Conservation (phyloP, 2,113 vertebrate species). For the Colaptes auratus region DNA sequence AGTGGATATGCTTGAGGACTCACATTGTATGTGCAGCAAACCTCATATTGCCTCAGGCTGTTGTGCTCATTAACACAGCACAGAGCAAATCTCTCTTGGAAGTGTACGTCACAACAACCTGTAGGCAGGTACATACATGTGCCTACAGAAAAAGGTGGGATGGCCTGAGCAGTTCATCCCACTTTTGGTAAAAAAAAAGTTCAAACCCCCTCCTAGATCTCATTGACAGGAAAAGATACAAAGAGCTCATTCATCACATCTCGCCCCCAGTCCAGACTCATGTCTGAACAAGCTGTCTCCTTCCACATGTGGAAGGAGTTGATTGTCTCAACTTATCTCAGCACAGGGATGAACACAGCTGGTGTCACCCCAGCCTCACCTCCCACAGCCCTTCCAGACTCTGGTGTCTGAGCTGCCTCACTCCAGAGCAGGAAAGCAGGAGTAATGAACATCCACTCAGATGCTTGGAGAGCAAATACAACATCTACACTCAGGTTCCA, state of each 20-base stretch:
- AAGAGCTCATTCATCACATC: neutral
- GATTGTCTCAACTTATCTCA: neutral
- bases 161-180: neutral
- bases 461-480: neutral
- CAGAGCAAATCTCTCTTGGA: accelerated
- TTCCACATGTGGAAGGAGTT: neutral
- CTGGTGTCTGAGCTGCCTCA: accelerated
- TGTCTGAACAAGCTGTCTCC: neutral
- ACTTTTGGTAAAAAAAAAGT: neutral
- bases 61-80: neutral
- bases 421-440: neutral
- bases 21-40: accelerated
- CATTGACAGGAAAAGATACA: neutral
- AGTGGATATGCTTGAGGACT: neutral
- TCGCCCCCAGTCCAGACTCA: neutral
- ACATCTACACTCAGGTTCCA: neutral
- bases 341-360: neutral
- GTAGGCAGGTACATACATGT: neutral
- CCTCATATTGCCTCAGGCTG: accelerated
- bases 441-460: neutral
- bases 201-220: neutral
- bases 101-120: neutral
- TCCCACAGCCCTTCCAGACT: neutral
- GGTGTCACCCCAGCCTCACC: neutral
- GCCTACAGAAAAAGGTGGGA: neutral